Base-by-base conservation (phyloP, 2,113 vertebrate species). In the Donacobius atricapilla region DNA sequence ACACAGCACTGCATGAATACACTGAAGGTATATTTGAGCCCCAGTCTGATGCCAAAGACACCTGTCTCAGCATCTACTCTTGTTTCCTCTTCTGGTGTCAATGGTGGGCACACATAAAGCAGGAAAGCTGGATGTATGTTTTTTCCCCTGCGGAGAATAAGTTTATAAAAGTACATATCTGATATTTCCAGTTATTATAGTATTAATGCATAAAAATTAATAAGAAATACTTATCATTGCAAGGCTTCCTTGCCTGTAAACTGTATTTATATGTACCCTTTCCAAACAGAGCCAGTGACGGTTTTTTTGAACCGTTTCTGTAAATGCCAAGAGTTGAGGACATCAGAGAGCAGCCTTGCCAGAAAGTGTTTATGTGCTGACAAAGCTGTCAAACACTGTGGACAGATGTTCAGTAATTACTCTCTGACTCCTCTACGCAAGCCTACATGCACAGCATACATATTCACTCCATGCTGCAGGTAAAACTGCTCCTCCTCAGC, bases 361-460 rank as follows among this genome's bases (percentile, higher is more conserved):
- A 86, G 65, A 64, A 89, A 60, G 25, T 13, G 28, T 68, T 87
- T 84, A 54, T 79, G 51, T 44, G 31, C 80, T 94, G 72, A 86
- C 71, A 89, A 81, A 92, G 33, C 30, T 13, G 11, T 81, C 68
- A 81, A 89, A 89, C 60, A 40, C 47, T 56, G 68, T 31, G 60
- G 72, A 78, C 86, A 87, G 86, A 95, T 94, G 83, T 87, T 95
- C 69, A 84, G 64, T 68, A 82, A 89, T 91, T 81, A 84, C 25
- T 87, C 68, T 60, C 78, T 58, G 40, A 90, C 60, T 91, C 47
- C 42, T 78, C 64, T 37, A 9, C 7, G 51, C n/a, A 69, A 77
- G 30, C 27, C 47, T 60, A 44, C 58, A 61, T 13, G 35, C 65
- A 77, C 42, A 93, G 71, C 42, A 92, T 73, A 58, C 14, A 53